Base-by-base conservation (phyloP, 2,797 vertebrate species). In the Babyrousa celebensis region DNA sequence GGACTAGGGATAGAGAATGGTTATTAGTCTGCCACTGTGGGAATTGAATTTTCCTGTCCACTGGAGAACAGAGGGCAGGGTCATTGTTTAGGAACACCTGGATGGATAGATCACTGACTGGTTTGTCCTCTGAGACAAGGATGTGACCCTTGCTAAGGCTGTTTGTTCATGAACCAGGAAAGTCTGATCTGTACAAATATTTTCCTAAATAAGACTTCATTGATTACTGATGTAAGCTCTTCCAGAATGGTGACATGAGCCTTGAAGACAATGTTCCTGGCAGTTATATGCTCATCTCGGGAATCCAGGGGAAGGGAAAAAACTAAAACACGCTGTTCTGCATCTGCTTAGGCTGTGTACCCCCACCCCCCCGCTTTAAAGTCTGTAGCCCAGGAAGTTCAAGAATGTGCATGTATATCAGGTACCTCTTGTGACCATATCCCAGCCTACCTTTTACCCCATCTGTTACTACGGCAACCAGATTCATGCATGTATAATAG, bases 401-500 rank as follows among this genome's bases (percentile, higher is more conserved):
- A 85, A 95, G 83, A 18, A 27, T 43, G 2, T 72, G 6, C 67
- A 77, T 83, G 43, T 16, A 48, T 75, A 88, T 75, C 89, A 92
- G 91, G 68, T 63, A 91, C 67, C 23, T 87, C 70, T 91, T 92
- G 23, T 91, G 77, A 90, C 36, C 32, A 88, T 65, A 63, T 93
- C 40, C 78, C 36, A 78, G 43, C 12, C 43, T 63, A 91, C 56
- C 60, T 95, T 92, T 95, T 94, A 83, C 12, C 29, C 63, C 48
- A 92, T 95, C 20, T 1, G 40, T 96, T 95, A 56, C 68, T 94
- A 72, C 83, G 65, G 71, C 32, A 94, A 96, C 43, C 16, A 20
- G 32, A 52, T 88, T 63, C 58, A 94, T 89, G 70, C 20, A 80
- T 25, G n/a, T 86, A 75, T 79, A 85, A 95, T 62, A 71, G 68